Evolutionary conservation across 1,140 invertebrate genomes (phyloP).

Genomic region (Copidosoma floridanum): DNA sequence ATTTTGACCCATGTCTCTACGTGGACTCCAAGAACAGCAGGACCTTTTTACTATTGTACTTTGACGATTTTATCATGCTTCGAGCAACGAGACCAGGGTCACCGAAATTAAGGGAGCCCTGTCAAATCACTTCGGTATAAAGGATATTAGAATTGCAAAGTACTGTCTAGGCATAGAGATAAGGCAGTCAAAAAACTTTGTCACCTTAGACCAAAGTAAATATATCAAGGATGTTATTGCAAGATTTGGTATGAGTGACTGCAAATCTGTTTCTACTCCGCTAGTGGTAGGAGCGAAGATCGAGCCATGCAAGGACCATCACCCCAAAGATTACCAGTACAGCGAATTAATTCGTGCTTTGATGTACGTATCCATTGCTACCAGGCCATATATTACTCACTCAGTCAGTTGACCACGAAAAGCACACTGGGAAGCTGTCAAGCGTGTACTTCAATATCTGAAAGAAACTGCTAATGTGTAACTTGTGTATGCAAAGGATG

Average conservation of each 20-base stretch:
- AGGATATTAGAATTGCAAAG: constrained; percentile 15
- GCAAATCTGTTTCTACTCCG: constrained; percentile 33
- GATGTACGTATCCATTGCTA: constrained; percentile 40
- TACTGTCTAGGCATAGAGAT: constrained; percentile 26
- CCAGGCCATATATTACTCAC: constrained; percentile 46
- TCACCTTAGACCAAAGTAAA: constrained; percentile 10
- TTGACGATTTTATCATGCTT: constrained; percentile 34
- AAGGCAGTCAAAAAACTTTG: not conserved
- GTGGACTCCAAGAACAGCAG: constrained; percentile 6
- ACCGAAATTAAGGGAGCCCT: not conserved
- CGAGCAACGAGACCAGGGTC: constrained; percentile 6
- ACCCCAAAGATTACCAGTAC: constrained; percentile 26
- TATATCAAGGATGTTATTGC: constrained; percentile 16
- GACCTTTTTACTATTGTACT: constrained; percentile 30
- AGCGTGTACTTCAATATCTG: constrained; percentile 39
- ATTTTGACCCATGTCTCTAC: constrained; percentile 32
- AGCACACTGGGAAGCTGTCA: constrained; percentile 35
- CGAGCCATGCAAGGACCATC: too few species aligned
- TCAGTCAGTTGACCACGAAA: constrained; percentile 32
- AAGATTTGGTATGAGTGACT: constrained; percentile 32
- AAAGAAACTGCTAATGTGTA: constrained; percentile 26
- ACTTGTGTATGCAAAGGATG: constrained; percentile 17
- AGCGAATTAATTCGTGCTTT: constrained; percentile 42
- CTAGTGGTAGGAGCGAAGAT: constrained; percentile 2
- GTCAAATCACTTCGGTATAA: constrained; percentile 17